Evolutionary conservation across 2,888 invertebrate species (phyloP).

Genomic region (Atrina japonica): DNA sequence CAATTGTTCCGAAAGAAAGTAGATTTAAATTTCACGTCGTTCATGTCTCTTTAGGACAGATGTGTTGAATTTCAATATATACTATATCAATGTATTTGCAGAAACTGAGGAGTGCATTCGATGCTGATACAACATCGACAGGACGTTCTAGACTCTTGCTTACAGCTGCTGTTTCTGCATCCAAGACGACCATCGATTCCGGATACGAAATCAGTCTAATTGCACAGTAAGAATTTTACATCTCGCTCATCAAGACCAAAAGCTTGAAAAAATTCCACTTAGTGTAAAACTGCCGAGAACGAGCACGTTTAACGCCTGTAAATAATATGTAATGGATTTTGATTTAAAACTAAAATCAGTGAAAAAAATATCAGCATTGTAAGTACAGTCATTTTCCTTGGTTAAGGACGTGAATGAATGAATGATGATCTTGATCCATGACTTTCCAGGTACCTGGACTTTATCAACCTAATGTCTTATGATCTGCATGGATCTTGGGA

Average conservation of each 20-base stretch:
- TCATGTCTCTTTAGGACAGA: background rate
- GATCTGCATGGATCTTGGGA: conserved; percentile 77
- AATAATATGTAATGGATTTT: too few relatives aligned
- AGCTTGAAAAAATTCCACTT: too few relatives aligned
- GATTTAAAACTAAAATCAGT: too few relatives aligned
- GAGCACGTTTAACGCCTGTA: too few relatives aligned
- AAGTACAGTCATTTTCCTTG: too few relatives aligned
- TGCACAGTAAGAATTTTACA: background rate
- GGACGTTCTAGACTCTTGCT: background rate
- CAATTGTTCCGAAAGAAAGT: background rate
- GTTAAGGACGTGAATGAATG: too few relatives aligned
- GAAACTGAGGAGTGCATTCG: conserved; percentile 10
- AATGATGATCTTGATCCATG: background rate
- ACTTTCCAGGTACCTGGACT: conserved; percentile 65
- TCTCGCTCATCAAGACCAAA: too few relatives aligned
- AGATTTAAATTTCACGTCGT: background rate
- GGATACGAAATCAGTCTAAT: conserved; percentile 14
- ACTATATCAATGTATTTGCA: background rate
- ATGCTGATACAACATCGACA: background rate
- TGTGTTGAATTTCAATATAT: background rate
- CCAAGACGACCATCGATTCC: conserved; percentile 9
- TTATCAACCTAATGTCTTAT: conserved; percentile 72
- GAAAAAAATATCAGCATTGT: too few relatives aligned
- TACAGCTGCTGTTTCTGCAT: conserved; percentile 19
- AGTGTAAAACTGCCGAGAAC: too few relatives aligned